Evolutionary conservation across 92 coral and sea anemone genomes (phyloP).

Genomic region (Actinernus sp.): DNA sequence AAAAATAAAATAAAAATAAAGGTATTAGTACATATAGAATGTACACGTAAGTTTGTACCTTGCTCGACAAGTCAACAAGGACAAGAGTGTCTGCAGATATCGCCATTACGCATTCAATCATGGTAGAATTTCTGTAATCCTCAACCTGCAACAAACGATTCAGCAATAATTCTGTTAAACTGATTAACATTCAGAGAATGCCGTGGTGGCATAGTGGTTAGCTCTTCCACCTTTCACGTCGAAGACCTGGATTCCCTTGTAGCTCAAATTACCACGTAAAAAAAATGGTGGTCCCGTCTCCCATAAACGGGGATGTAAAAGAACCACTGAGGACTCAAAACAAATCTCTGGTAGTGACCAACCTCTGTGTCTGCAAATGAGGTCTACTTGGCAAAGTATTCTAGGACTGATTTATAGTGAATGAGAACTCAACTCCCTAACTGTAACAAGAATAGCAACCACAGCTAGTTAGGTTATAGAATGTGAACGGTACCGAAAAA

Average conservation of each 20-base stretch:
- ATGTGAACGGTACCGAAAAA: no score
- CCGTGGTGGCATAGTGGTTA: no score
- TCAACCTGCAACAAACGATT: constrained; percentile 69
- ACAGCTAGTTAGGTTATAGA: no score
- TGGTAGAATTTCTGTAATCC: constrained; percentile 90
- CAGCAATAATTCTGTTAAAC: neutral
- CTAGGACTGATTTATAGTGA: no score
- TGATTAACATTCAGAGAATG: neutral
- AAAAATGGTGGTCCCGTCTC: neutral
- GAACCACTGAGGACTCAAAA: no score
- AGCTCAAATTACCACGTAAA: neutral
- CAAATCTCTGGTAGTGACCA: no score
- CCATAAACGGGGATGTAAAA: neutral
- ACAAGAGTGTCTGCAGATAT: constrained; percentile 94
- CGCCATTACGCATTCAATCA: constrained; percentile 94
- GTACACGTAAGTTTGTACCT: constrained; percentile 49
- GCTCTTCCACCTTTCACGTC: no score
- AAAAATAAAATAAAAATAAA: no score
- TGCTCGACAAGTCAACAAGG: constrained; percentile 81
- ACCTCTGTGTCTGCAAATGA: neutral
- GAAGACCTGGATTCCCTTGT: no score
- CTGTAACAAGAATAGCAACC: no score
- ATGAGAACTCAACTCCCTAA: no score
- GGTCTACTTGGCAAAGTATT: no score
- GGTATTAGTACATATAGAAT: neutral